These are phyloP conservation scores for Drosophila austrosaltans DNA, from an alignment of 2,888 invertebrate genomes.

Conservation along the genomic window DNA sequence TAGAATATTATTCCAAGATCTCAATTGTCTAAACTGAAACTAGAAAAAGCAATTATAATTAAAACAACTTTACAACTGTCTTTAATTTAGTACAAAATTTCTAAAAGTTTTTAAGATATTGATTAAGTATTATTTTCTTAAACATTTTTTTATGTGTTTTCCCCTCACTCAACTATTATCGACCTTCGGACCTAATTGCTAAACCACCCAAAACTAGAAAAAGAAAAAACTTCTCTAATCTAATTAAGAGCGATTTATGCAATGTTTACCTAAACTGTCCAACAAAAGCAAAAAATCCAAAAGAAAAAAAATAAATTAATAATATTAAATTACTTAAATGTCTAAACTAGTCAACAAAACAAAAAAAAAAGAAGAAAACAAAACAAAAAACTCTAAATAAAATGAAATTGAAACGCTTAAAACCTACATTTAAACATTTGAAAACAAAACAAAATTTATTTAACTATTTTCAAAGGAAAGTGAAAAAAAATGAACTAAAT, in stretches of 20 bases:
- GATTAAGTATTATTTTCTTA: neutral
- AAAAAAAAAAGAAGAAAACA: conserved; percentile 18
- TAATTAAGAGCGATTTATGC: conserved; percentile 49
- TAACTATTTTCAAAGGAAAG: conserved; percentile 36
- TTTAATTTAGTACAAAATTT: neutral
- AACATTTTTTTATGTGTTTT: neutral
- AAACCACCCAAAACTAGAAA: conserved; percentile 57
- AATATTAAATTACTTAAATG: conserved; percentile 57
- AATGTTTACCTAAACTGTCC: conserved; percentile 63
- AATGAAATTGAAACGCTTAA: conserved; percentile 75
- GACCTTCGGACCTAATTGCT: conserved; percentile 52
- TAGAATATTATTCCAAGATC: too few species aligned
- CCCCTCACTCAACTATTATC: neutral
- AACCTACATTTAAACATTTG: conserved; percentile 40
- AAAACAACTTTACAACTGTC: neutral
- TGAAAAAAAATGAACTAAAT: conserved; percentile 12
- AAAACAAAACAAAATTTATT: conserved; percentile 37
- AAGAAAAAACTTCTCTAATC: conserved; percentile 43
- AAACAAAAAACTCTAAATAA: conserved; percentile 35
- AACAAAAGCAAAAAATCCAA: conserved; percentile 20
- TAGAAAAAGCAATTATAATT: neutral
- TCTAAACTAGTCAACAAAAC: conserved; percentile 66
- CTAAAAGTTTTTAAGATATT: neutral
- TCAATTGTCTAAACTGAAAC: neutral
- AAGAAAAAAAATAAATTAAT: conserved; percentile 24